These are phyloP conservation scores for Rhyzopertha dominica DNA, from an alignment of 1,140 invertebrate genomes.

Conservation along the genomic window DNA sequence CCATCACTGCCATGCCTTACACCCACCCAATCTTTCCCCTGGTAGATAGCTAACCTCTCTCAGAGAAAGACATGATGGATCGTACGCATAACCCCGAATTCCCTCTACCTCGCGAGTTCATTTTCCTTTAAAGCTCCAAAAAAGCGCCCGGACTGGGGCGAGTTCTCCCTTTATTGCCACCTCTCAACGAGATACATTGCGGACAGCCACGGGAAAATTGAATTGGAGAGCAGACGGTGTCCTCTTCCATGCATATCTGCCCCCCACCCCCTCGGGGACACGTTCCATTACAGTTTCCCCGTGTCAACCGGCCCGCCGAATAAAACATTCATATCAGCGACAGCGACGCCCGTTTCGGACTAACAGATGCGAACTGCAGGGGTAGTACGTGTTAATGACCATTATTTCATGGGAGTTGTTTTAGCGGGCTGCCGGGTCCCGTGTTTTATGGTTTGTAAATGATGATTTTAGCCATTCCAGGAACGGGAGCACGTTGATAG, in stretches of 20 bases:
- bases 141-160: too few relatives aligned
- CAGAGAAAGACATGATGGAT: too few relatives aligned
- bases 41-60: too few relatives aligned
- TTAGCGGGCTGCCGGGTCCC: slow-evolving; percentile 17
- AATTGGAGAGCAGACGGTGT: slow-evolving; percentile 16
- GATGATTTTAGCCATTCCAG: slow-evolving; percentile 3
- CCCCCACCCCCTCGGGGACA: slow-evolving; percentile 11
- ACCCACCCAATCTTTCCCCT: too few relatives aligned
- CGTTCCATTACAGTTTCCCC: slow-evolving; percentile 17
- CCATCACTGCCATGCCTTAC: too few relatives aligned
- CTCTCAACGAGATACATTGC: too few relatives aligned
- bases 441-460: slow-evolving; percentile 11
- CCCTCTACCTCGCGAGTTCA: too few relatives aligned
- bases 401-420: slow-evolving; percentile 29
- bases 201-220: slow-evolving; percentile 16
- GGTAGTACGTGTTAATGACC: slow-evolving; percentile 23
- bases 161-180: too few relatives aligned
- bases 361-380: slow-evolving; percentile 17
- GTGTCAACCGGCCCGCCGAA: slow-evolving; percentile 12
- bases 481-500: too few relatives aligned
- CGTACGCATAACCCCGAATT: too few relatives aligned
- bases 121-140: too few relatives aligned
- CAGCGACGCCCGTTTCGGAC: slow-evolving; percentile 9
- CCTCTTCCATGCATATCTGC: slow-evolving; percentile 16
- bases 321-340: slow-evolving; percentile 18